phyloP scores from a whole-genome alignment of 1,140 invertebrate species.

The Harlomillsia oculata region DNA sequence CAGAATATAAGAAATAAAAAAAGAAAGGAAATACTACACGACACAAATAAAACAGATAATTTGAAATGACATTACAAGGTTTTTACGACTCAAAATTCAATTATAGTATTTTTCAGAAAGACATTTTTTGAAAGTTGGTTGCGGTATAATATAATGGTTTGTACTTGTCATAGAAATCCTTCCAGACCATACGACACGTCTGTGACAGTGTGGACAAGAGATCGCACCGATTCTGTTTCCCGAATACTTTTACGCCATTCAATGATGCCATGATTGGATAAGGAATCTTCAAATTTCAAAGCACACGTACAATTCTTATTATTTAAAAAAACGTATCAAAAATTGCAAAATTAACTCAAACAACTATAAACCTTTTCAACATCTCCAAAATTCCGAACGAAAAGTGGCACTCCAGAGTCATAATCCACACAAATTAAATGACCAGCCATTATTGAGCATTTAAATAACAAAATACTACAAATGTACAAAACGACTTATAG shows the following conservation, averaged over 20 bases:
- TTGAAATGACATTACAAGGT: no score
- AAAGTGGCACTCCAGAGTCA: conserved; percentile 31
- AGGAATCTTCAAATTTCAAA: conserved; percentile 51
- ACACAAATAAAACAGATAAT: no score
- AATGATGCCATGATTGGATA: conserved; percentile 69
- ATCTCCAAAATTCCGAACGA: conserved; percentile 30
- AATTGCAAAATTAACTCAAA: neutral
- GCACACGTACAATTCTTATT: neutral
- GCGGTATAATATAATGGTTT: neutral
- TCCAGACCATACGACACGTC: conserved; percentile 63
- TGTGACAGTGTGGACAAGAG: conserved; percentile 55
- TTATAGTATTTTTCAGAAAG: neutral
- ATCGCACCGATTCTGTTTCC: conserved; percentile 57
- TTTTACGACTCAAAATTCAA: no score
- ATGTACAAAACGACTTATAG: no score
- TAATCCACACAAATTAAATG: conserved; percentile 28
- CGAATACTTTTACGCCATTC: conserved; percentile 75
- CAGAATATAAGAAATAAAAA: conserved; percentile 2
- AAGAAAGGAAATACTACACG: no score
- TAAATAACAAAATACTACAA: no score
- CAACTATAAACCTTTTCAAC: conserved; percentile 55
- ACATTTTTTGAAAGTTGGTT: neutral
- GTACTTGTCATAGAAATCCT: conserved; percentile 57
- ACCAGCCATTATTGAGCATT: no score
- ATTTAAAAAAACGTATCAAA: neutral